phyloP scores from a whole-genome alignment of 2,113 vertebrate species.

The Sardina pilchardus region DNA sequence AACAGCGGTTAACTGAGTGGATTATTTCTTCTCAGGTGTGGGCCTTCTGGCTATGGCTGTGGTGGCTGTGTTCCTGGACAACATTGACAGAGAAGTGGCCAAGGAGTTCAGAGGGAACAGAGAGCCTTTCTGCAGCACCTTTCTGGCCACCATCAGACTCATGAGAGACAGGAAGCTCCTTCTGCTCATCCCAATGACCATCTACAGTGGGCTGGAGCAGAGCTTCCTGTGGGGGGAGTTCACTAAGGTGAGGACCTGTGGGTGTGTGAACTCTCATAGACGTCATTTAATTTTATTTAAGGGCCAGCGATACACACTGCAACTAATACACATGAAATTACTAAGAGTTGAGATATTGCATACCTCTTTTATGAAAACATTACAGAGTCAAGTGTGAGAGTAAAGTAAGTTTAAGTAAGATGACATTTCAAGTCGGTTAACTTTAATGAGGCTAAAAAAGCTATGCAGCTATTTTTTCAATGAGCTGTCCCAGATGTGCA shows the following conservation, averaged over 20 bases:
- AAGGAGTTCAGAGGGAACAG: slow-evolving; percentile 62
- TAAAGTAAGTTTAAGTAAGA: no score
- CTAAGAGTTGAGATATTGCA: no score
- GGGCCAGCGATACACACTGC: no score
- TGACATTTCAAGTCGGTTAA: no score
- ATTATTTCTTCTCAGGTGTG: slow-evolving; percentile 55
- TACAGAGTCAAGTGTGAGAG: no score
- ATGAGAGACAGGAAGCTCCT: slow-evolving; percentile 81
- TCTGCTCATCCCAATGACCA: slow-evolving; percentile 84
- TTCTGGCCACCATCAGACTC: slow-evolving; percentile 84
- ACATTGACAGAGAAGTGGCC: slow-evolving; percentile 65
- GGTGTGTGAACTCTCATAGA: not conserved
- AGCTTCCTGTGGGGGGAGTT: slow-evolving; percentile 92
- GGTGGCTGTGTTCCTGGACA: slow-evolving; percentile 79
- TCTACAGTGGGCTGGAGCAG: slow-evolving; percentile 93
- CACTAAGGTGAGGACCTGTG: slow-evolving; percentile 79
- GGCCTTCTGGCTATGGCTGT: slow-evolving; percentile 85
- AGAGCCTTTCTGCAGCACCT: slow-evolving; percentile 72
- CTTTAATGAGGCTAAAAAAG: no score
- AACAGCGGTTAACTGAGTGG: slow-evolving; percentile 57
- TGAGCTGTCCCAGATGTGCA: no score
- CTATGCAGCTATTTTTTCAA: no score
- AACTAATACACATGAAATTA: no score
- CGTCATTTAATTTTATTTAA: no score
- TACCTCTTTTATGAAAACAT: no score